Conservation (phyloP, 2,888 invertebrate species). For the Platerodrilus igneus region DNA sequence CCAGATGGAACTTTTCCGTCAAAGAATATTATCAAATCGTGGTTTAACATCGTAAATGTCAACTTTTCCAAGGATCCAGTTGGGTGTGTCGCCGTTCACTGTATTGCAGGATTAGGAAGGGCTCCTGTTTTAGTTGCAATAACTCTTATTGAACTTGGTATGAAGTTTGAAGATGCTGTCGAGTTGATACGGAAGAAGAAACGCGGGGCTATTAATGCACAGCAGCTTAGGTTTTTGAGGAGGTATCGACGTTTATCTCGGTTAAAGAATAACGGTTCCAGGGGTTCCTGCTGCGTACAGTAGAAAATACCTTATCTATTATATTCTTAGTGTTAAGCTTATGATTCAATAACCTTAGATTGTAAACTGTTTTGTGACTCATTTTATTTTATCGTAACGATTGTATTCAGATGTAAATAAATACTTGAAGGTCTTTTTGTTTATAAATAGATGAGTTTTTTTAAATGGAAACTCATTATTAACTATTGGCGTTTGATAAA, state of each 20-base stretch:
- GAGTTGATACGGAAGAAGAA: constrained; percentile 89
- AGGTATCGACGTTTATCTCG: constrained; percentile 97
- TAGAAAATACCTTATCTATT: no score
- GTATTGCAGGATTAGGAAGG: constrained; percentile 95
- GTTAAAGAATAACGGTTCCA: constrained; percentile 89
- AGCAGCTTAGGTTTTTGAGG: constrained; percentile 95
- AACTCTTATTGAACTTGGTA: constrained; percentile 95
- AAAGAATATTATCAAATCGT: constrained; percentile 84
- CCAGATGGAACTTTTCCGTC: constrained; percentile 92
- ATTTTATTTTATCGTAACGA: no score
- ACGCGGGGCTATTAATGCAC: constrained; percentile 97
- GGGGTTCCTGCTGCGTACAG: constrained; percentile 87
- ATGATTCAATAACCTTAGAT: no score
- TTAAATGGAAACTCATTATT: no score
- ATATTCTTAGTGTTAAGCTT: no score
- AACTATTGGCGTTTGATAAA: no score
- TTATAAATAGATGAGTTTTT: no score
- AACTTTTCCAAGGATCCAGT: constrained; percentile 79
- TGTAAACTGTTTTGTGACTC: no score
- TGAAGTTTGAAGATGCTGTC: constrained; percentile 98
- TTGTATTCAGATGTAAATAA: no score
- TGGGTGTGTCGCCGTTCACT: constrained; percentile 95
- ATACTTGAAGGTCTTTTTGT: no score
- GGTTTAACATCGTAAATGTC: constrained; percentile 78
- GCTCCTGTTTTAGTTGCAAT: constrained; percentile 97